Evolutionary conservation across 2,888 invertebrate species (phyloP), one percentile per base, ranked within the genome.

Genomic region (Carterocephalus palaemon): DNA sequence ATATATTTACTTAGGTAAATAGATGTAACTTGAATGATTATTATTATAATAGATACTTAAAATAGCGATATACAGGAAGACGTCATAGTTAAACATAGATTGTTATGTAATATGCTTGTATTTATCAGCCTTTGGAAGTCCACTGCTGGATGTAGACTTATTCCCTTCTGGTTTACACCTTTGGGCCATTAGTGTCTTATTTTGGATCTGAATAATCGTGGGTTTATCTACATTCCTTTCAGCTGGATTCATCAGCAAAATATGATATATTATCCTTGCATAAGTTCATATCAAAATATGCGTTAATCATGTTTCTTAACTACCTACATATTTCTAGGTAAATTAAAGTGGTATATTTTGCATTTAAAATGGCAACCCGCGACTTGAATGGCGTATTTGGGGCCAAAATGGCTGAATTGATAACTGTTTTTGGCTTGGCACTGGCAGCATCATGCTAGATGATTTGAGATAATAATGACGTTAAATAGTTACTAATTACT

Each of bases 321-420:
- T n/a, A n/a, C n/a, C n/a, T n/a, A n/a, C n/a, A n/a, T n/a, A n/a
- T n/a, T n/a, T n/a, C n/a, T n/a, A n/a, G n/a, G n/a, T n/a, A n/a
- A n/a, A n/a, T n/a, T n/a, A n/a, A n/a, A n/a, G n/a, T n/a, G 2
- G 8, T 9, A 24, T 5, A 24, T 9, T 2, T 24, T 24, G n/a
- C n/a, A 19, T 36, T 38, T n/a, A 37, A 34, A 41, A 56, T 72
- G 78, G 75, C 82, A 79, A 77, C 76, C 81, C 78, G 56, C 60
- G 64, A 60, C 61, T 52, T 57, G 58, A 60, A 60, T 66, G 63
- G 64, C 61, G 60, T 64, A 61, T 57, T 49, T 29, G 64, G 65
- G 63, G 64, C 61, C 65, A 69, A 61, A 62, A 59, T 53, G 61
- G 57, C 52, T 53, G 58, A 59, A 52, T 41, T 46, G 52, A n/a